Base-by-base conservation (phyloP, 1,140 invertebrate genomes). In the Bursaphelenchus mucronatus region DNA sequence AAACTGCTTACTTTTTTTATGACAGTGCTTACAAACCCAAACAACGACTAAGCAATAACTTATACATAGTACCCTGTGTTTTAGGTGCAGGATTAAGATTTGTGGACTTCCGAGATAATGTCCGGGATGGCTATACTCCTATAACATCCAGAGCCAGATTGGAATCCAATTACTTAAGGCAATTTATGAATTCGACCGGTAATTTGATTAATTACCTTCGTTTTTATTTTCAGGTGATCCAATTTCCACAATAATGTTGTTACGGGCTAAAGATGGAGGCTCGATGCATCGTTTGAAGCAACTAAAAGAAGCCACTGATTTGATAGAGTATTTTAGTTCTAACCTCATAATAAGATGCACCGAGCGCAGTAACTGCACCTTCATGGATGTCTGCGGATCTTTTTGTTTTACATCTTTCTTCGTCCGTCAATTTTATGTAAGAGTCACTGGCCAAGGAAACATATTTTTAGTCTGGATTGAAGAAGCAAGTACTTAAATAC, bases 371-470 rank as follows among this genome's bases (percentile, higher is more conserved):
- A n/a, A n/a, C n/a, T 46, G 77, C 47, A 57, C 52, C 9, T 77
- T 79, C 61, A 54, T 41, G 9, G 66, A 80, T 21, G 72, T 78
- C 50, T 78, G 76, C 51, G 78, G 75, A 0, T 71, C 70, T 13
- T 78, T 75, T 50, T 78, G 76, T 40, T 64, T 41, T 65, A 72
- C 49, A n/a, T 44, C 43, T 55, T 73, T 41, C 47, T 73, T 8
- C 17, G 17, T 4, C 73, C 67, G 21, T 73, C 73, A 54, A 30
- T 61, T n/a, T 61, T 67, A 46, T 66, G 61, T 72, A 30, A 11
- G 10, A 4, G 6, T 21, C 64, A 17, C 11, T 5, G 17, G 13
- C 41, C 44, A 10, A 21, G 4, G 51, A 66, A 67, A 30, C 17
- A 9, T 61, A 58, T 66, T n/a, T 47, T 67, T 51, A 73, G 70